Evolutionary conservation across 2,113 vertebrate genomes (phyloP), one percentile per base, ranked within the genome.

Genomic region (Stigmatopora argus): DNA sequence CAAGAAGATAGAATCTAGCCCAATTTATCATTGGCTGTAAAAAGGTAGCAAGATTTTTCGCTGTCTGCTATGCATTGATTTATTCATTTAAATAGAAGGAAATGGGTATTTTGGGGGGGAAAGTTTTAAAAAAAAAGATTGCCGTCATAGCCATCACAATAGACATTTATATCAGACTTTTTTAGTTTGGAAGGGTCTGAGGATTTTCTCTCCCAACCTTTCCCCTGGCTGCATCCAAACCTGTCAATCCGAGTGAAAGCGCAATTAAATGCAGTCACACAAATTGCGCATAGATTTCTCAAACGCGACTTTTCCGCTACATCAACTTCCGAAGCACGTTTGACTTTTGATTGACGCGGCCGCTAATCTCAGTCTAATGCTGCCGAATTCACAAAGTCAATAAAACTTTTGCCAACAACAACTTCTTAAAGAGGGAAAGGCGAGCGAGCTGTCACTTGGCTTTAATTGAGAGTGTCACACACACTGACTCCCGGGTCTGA

Each of bases 391-490:
- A 68, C 44, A 61, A 66, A 74, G 9, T 79, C 74, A 74, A 77
- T 78, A 80, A 75, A 77, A 72, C 62, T 64, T 70, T n/a, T 56
- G 41, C 49, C 70, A 12, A 18, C 68, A 55, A 68, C 12, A 62
- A 71, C 73, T 66, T 67, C 70, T 56, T 7, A 31, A 31, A 61
- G 18, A 71, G 67, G 19, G 49, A 59, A 47, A 11, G 55, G 7
- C 17, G 19, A 59, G 58, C 66, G 58, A 62, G 56, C 64, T 75
- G 74, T 82, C 82, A 74, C 65, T 78, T 69, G 51, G 64, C 47
- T 78, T 82, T 85, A 88, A 86, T 77, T 80, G 71, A 81, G 65
- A 75, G 69, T 73, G 79, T 71, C 72, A 72, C 72, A 74, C 67
- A 71, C 67, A 23, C 74, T 63, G 62, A 75, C 68, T 74, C 71